A percentile compares a stretch with the other conserved stretches of the same genome.
Conservation (phyloP, 2,113 vertebrate species). For the Rhegmatorhina hoffmannsi region DNA sequence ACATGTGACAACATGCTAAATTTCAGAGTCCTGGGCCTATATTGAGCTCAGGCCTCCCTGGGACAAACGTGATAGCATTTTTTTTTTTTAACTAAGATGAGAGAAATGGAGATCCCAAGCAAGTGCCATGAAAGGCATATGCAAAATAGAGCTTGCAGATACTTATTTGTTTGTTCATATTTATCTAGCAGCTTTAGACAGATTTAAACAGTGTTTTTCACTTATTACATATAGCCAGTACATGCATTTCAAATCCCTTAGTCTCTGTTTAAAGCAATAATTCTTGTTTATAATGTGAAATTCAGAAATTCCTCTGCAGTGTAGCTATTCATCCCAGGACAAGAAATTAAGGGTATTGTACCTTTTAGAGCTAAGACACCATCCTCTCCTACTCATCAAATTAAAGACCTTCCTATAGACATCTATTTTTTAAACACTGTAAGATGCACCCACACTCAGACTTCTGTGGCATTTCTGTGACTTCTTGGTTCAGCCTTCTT, state of each 20-base stretch:
- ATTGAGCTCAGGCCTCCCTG: background rate
- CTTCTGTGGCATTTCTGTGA: background rate
- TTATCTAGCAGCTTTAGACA: background rate
- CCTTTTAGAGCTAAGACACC: background rate
- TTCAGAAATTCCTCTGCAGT: background rate
- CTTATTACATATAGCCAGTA: background rate
- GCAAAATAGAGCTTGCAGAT: background rate
- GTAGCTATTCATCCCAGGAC: background rate
- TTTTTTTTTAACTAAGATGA: background rate
- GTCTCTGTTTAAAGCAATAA: background rate
- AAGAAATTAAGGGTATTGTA: background rate
- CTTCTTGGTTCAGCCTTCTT: background rate
- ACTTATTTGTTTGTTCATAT: background rate
- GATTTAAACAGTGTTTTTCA: background rate
- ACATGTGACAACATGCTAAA: background rate
- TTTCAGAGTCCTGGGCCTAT: background rate
- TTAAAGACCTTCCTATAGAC: background rate
- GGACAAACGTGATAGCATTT: background rate
- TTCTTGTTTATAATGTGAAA: background rate
- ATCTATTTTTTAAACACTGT: background rate
- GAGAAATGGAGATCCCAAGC: background rate
- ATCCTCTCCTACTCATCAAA: background rate
- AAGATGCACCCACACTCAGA: background rate
- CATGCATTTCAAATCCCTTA: background rate
- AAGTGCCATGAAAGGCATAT: background rate